Base-by-base conservation (phyloP, 2,113 vertebrate species). In the Ammodytes dubius region DNA sequence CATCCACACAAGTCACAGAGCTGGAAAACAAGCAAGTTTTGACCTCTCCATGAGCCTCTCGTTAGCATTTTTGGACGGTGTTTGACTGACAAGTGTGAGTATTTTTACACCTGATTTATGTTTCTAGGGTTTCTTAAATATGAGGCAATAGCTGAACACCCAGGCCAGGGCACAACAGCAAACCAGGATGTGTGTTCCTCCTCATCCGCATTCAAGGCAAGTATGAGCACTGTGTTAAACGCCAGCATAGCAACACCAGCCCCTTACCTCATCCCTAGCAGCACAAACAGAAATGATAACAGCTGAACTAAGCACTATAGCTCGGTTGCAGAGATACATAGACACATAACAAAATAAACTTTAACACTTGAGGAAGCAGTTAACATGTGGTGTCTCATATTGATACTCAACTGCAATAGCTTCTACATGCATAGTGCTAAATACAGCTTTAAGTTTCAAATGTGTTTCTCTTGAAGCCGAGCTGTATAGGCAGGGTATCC, bases 181-280 rank as follows among this genome's bases (percentile, higher is more conserved):
- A 15, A 67, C 17, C 39, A 17, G 40, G 19, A 43, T 19, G 42
- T 61, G 27, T 11, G 15, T 73, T 49, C 37, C 37, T 56, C 63
- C 59, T 87, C 45, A 88, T 91, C 86, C 83, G 83, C 79, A 88
- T 85, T 89, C 80, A 66, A 67, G 72, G 56, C 56, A 43, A 77
- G 71, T 60, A n/a, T 17, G 50, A 45, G 56, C 8, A 42, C 42
- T 60, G 78, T 39, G 59, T 81, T 27, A 66, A 77, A 81, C 80
- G 83, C 46, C 45, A 17, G 74, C 63, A 75, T 12, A 49, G 65
- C 69, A 77, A 27, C 68, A 65, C n/a, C 54, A 47, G 37, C 12
- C 61, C 49, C 52, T 63, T 27, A 37, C 42, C 64, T 73, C 59
- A 52, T 71, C 50, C 12, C 7, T 8, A 10, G 70, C 59, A 68